Percentiles rank a stretch among this genome's conserved stretches.
Conservation (phyloP, 2,888 invertebrate genomes). For the Acanthoscelides obtectus region DNA sequence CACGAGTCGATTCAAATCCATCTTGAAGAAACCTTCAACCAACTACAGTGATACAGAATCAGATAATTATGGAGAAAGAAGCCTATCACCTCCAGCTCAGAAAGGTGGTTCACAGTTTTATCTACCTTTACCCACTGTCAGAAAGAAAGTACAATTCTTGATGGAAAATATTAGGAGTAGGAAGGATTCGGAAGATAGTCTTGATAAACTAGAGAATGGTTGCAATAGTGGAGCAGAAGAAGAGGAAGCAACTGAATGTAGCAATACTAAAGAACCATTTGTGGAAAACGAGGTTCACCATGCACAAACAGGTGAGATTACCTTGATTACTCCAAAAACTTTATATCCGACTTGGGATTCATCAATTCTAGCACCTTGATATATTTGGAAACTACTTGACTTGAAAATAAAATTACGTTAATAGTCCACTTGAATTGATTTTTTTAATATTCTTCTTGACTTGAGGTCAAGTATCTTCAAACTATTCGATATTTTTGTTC, state of each 20-base stretch:
- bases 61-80: slow-evolving; percentile 35
- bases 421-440: too few species aligned
- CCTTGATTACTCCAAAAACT: background rate
- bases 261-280: slow-evolving; percentile 6
- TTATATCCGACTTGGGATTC: too few species aligned
- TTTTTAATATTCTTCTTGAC: too few species aligned
- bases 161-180: slow-evolving; percentile 51
- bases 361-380: too few species aligned
- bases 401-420: too few species aligned
- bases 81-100: slow-evolving; percentile 34
- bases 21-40: slow-evolving; percentile 51
- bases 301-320: background rate
- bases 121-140: slow-evolving; percentile 55
- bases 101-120: slow-evolving; percentile 56
- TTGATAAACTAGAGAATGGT: background rate
- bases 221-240: background rate
- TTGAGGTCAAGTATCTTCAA: too few species aligned
- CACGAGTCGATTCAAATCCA: slow-evolving; percentile 48
- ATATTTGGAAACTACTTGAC: too few species aligned
- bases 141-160: slow-evolving; percentile 69
- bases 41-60: slow-evolving; percentile 43
- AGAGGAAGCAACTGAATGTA: background rate
- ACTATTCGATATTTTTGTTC: too few species aligned
- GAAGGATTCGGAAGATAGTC: slow-evolving; percentile 14
- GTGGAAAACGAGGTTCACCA: slow-evolving; percentile 2